Evolutionary conservation across 2,797 vertebrate genomes (phyloP).

Genomic region (Oreochromis mossambicus): DNA sequence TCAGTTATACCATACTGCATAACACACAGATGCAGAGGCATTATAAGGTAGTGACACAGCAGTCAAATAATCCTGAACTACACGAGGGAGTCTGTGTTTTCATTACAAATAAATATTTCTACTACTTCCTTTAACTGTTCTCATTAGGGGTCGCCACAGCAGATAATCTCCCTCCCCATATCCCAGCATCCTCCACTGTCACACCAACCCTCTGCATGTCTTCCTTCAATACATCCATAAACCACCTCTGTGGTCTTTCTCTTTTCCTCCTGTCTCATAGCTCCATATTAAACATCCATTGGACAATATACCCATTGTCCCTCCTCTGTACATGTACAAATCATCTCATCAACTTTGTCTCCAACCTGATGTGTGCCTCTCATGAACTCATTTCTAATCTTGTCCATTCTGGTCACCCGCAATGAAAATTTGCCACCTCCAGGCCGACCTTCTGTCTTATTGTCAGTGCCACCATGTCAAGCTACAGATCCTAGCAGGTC

Average conservation of each 20-base stretch:
- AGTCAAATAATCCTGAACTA: background rate
- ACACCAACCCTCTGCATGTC: background rate
- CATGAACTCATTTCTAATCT: background rate
- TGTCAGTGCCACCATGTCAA: background rate
- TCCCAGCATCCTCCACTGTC: background rate
- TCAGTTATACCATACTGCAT: background rate
- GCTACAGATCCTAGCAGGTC: background rate
- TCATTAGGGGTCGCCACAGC: background rate
- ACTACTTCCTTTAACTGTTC: background rate
- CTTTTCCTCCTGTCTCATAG: background rate
- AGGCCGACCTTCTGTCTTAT: background rate
- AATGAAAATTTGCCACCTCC: background rate
- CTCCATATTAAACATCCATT: background rate
- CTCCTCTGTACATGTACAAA: background rate
- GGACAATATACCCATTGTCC: too few species aligned
- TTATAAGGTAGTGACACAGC: background rate
- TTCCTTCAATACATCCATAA: background rate
- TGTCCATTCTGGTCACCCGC: background rate
- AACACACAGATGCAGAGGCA: background rate
- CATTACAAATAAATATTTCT: background rate
- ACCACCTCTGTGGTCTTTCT: background rate
- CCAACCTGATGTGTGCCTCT: background rate
- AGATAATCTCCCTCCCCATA: background rate
- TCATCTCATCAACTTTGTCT: background rate
- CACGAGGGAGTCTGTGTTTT: background rate